These are phyloP conservation scores for Colletes collaris DNA, from an alignment of 2,888 invertebrate genomes.

Conservation along the genomic window DNA sequence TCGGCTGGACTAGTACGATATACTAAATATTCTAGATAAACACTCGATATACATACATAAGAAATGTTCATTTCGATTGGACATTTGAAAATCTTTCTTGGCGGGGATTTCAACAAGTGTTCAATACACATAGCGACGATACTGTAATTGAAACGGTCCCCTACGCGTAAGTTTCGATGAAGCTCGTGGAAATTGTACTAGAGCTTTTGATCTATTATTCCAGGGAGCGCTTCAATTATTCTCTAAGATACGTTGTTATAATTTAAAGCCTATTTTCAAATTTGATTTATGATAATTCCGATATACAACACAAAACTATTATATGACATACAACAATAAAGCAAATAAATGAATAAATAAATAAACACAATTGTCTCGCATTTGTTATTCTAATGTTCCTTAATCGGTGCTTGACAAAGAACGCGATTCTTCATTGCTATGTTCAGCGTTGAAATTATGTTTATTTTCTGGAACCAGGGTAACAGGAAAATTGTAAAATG, in stretches of 20 bases:
- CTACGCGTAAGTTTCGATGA: constrained; percentile 69
- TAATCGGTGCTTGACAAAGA: not conserved
- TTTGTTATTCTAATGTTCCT: not conserved
- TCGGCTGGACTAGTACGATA: constrained; percentile 70
- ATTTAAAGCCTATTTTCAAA: constrained; percentile 81
- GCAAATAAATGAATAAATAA: constrained; percentile 76
- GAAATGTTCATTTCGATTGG: constrained; percentile 72
- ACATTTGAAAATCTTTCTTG: constrained; percentile 71
- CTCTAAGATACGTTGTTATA: constrained; percentile 78
- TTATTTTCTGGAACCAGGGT: too few relatives aligned
- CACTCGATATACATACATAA: constrained; percentile 60
- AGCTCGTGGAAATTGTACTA: constrained; percentile 70
- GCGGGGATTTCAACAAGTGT: constrained; percentile 72
- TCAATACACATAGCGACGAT: constrained; percentile 73
- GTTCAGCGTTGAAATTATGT: too few relatives aligned
- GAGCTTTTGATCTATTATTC: constrained; percentile 72
- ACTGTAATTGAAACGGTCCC: constrained; percentile 75
- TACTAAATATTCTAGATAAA: constrained; percentile 64
- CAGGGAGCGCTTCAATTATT: constrained; percentile 78
- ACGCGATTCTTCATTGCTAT: too few relatives aligned
- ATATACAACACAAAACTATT: constrained; percentile 79
- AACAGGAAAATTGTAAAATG: too few relatives aligned
- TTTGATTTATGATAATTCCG: constrained; percentile 80
- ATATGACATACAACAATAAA: constrained; percentile 81
- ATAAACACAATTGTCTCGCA: constrained; percentile 2